phyloP scores from a whole-genome alignment of 2,113 vertebrate species.

The Phalacrocorax carbo region DNA sequence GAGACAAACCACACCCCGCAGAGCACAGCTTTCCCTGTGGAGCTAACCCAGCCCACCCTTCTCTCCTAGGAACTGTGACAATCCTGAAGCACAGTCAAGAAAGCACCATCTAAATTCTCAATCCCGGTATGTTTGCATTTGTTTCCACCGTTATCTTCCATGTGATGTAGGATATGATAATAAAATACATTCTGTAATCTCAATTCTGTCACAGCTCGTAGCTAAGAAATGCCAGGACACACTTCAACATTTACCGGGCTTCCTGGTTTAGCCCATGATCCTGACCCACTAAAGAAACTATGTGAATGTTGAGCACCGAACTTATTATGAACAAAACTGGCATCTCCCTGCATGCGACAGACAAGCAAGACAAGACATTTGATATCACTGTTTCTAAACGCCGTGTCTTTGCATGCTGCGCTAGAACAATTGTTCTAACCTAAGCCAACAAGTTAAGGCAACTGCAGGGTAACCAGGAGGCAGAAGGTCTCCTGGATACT shows the following conservation, averaged over 20 bases:
- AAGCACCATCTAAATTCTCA: not conserved
- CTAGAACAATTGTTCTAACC: not conserved
- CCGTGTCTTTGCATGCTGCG: not conserved
- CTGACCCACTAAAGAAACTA: not conserved
- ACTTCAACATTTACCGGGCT: not conserved
- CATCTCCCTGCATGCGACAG: not conserved
- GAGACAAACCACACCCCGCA: no score
- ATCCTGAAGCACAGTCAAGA: not conserved
- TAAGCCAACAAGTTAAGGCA: not conserved
- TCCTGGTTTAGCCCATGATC: not conserved
- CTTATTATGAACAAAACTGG: not conserved
- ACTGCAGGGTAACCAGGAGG: not conserved
- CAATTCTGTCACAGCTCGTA: not conserved
- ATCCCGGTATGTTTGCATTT: not conserved
- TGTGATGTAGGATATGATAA: rapidly evolving
- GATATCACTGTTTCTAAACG: not conserved
- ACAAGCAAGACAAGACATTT: not conserved
- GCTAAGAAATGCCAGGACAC: not conserved
- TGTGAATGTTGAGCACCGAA: not conserved
- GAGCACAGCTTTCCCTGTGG: not conserved
- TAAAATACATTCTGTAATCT: not conserved
- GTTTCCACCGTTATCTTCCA: not conserved
- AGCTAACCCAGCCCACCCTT: not conserved
- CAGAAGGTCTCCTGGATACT: not conserved
- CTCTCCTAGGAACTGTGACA: not conserved